Base-by-base conservation (phyloP, 2,888 invertebrate species). In the Eristalis tenax region DNA sequence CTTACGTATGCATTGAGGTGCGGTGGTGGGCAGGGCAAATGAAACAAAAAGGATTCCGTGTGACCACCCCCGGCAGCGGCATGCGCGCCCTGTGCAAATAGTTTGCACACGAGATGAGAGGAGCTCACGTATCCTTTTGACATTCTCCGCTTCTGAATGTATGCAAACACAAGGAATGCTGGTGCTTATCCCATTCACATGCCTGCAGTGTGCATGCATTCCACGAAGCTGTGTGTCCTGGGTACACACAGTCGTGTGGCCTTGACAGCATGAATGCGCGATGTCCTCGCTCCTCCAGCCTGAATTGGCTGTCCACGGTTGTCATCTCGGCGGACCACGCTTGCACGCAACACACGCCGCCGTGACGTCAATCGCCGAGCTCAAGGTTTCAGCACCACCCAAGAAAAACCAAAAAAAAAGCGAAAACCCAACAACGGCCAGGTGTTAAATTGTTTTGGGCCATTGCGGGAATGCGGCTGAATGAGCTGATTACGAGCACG, bases 391-490 rank as follows among this genome's bases (percentile, higher is more conserved):
- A 40, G 1, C 4, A 15, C 65, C 59, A 11, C 5, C 5, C 32
- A 32, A 8, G 32, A 32, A 32, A n/a, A n/a, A n/a, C n/a, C n/a
- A n/a, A n/a, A n/a, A n/a, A n/a, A n/a, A n/a, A n/a, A n/a, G n/a
- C n/a, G 6, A 11, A 0, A 57, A 43, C 70, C 57, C 74, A 79
- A 79, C 28, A 22, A 57, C 40, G 38, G 77, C 61, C 86, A 86
- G 78, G 86, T 86, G 86, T 82, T 82, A 66, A 82, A 71, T 82
- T 86, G 78, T 75, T 82, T 61, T 50, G n/a, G 40, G 65, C 38
- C 28, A 66, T 74, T 74, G 68, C 22, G 40, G 35, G 63, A 69
- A 56, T 61, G 50, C 8, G 77, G 77, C 69, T 70, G n/a, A 50
- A 61, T 26, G 32, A 56, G 35, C 66, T 76, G 56, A 38, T 70